Evolutionary conservation across 2,113 vertebrate genomes (phyloP).

Genomic region (Bambusicola thoracicus): DNA sequence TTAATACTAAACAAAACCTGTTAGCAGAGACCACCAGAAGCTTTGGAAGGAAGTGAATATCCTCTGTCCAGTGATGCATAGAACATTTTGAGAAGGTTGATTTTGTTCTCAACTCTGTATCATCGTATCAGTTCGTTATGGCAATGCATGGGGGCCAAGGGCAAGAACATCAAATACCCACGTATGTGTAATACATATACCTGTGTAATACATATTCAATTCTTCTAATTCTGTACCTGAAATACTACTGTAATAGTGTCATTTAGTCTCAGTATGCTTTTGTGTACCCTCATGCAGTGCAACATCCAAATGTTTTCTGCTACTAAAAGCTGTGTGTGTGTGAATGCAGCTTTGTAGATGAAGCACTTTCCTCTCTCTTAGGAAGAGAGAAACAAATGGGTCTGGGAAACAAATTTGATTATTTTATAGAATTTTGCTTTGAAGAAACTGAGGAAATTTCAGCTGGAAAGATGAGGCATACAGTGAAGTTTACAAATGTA

Average conservation of each 20-base stretch:
- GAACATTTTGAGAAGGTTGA: not conserved
- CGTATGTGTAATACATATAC: not conserved
- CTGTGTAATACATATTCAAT: not conserved
- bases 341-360: not conserved
- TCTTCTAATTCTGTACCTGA: slow-evolving; percentile 8
- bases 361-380: not conserved
- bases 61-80: not conserved
- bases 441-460: slow-evolving; percentile 25
- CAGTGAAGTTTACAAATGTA: slow-evolving; percentile 7
- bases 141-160: not conserved
- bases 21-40: not conserved
- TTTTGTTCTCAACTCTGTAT: not conserved
- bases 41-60: not conserved
- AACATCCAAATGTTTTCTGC: slow-evolving; percentile 39
- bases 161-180: slow-evolving; percentile 1
- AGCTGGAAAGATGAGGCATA: slow-evolving; percentile 9
- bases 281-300: not conserved
- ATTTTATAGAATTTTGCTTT: slow-evolving; percentile 24
- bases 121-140: not conserved
- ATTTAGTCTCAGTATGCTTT: slow-evolving; percentile 40
- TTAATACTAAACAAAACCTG: not conserved
- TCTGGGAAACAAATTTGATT: not conserved
- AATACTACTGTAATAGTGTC: not conserved
- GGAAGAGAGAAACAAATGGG: no score
- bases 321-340: not conserved